Base-by-base conservation (phyloP, 2,888 invertebrate species). In the Andrena marginata region DNA sequence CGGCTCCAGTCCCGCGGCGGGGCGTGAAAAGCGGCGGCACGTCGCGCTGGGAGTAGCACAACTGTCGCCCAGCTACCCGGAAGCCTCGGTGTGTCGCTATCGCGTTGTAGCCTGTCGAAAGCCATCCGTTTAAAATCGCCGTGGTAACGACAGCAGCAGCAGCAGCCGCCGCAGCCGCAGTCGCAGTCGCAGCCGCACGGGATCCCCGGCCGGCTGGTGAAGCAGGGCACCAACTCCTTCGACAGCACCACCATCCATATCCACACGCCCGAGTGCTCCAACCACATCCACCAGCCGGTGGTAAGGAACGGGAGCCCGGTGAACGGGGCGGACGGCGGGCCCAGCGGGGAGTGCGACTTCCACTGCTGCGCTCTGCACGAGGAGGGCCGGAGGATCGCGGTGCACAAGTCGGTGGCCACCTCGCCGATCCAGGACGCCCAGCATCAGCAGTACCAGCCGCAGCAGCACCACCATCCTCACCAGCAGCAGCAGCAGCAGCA, bases 321-420 rank as follows among this genome's bases (percentile, higher is more conserved):
- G 92, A 95, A 96, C 92, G 92, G 93, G 20, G 90, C 93, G 87
- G 95, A 95, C 93, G 95, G 95, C 92, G 93, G 95, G 92, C 93
- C 95, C 49, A 92, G 93, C 62, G 95, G 95, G 88, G 98, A 98
- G 94, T 98, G 98, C 95, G 98, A 98, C 95, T 98, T 98, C 95
- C 98, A 98, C 94, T 98, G 98, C 95, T 98, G 98, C 95, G 97
- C 98, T 86, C 95, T 98, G 91, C 98, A 98, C 96, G 98, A 98
- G 94, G 98, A 98, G 94, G 98, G 98, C 8, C 96, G 98, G 83
- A 97, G 97, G 93, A 98, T 98, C 93, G 98, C 98, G 87, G 98
- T 98, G 87, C 98, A 98, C 95, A 98, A 98, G 95, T 97, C 97
- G 94, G 98, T 98, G 88, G 98, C 98, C 90, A 98, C 98, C 88